These are phyloP conservation scores for Aromia moschata DNA, from an alignment of 2,888 invertebrate genomes.

Conservation along the genomic window DNA sequence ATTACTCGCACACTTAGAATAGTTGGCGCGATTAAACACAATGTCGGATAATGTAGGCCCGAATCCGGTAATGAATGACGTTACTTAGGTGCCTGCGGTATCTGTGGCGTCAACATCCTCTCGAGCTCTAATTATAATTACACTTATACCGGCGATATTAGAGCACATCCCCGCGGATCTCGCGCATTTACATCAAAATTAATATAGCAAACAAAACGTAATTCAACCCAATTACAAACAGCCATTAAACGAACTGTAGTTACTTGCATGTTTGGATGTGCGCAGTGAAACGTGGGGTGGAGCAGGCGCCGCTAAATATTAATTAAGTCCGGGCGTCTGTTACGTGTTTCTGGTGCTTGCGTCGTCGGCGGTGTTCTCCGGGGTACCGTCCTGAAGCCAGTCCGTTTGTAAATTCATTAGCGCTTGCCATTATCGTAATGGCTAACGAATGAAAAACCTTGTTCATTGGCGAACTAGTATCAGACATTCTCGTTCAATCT, in stretches of 20 bases:
- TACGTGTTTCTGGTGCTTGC: constrained; percentile 11
- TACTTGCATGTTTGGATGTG: constrained; percentile 37
- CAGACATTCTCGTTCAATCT: no score
- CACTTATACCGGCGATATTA: constrained; percentile 42
- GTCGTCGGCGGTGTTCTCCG: not conserved
- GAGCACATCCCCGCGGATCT: constrained; percentile 36
- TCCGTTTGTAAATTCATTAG: no score
- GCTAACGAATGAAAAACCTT: no score
- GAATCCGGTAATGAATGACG: constrained; percentile 53
- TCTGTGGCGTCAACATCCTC: constrained; percentile 47
- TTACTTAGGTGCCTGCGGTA: constrained; percentile 50
- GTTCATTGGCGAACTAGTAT: no score
- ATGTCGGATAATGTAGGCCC: constrained; percentile 55
- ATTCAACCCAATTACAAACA: constrained; percentile 40
- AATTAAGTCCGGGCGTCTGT: constrained; percentile 16
- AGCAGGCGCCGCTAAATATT: constrained; percentile 24
- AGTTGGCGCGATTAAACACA: constrained; percentile 58
- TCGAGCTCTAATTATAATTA: constrained; percentile 49
- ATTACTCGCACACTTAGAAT: constrained; percentile 59
- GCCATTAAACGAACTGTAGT: constrained; percentile 33
- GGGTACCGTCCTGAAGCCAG: no score
- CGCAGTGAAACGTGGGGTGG: constrained; percentile 31
- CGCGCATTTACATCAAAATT: constrained; percentile 40
- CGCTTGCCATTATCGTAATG: no score
- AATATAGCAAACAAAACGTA: constrained; percentile 39